Evolutionary conservation across 2,888 invertebrate genomes (phyloP).

Genomic region (Folsomia candida): DNA sequence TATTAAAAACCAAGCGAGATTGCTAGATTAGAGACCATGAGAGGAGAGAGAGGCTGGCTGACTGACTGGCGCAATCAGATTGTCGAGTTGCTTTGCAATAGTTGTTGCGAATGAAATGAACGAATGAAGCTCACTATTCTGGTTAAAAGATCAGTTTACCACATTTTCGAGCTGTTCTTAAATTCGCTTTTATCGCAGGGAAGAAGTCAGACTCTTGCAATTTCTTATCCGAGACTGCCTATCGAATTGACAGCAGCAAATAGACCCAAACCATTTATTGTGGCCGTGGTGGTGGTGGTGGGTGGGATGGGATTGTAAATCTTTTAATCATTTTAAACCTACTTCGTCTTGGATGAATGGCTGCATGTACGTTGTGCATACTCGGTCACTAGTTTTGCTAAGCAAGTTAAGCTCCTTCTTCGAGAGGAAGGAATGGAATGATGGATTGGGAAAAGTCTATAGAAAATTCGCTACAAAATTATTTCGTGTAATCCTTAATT

Average conservation of each 20-base stretch:
- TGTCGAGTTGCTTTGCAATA: neutral
- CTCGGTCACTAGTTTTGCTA: neutral
- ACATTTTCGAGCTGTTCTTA: neutral
- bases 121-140: neutral
- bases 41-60: neutral
- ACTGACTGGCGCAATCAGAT: neutral
- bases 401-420: too few species aligned
- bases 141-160: neutral
- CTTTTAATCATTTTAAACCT: constrained; percentile 7
- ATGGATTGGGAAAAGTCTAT: neutral
- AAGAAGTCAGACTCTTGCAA: neutral
- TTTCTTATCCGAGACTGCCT: neutral
- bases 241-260: neutral
- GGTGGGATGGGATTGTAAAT: neutral
- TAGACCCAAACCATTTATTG: neutral
- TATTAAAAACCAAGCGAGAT: neutral
- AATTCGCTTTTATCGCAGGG: neutral
- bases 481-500: too few species aligned
- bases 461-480: neutral
- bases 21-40: neutral
- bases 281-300: too few species aligned
- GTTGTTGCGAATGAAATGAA: neutral
- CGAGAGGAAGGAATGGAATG: too few species aligned
- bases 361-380: too few species aligned
- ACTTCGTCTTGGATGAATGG: too few species aligned